phyloP scores from a whole-genome alignment of 2,113 vertebrate species.

The Cyanoramphus novaezelandiae region DNA sequence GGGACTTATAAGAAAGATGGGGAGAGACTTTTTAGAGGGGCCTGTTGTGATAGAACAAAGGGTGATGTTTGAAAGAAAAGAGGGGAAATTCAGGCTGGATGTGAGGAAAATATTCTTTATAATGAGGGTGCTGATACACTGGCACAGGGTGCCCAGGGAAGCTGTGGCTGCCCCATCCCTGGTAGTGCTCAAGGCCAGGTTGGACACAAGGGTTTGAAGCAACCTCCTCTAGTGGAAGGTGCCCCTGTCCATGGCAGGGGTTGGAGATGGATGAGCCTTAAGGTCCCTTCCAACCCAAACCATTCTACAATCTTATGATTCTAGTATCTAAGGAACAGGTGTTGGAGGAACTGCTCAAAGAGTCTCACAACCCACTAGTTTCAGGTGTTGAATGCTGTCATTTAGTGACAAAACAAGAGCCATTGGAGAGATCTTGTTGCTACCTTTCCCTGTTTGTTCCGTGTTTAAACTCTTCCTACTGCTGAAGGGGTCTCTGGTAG shows the following conservation, averaged over 20 bases:
- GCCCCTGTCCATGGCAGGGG: not conserved
- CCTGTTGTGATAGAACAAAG: not conserved
- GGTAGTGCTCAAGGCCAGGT: not conserved
- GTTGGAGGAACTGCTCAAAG: not conserved
- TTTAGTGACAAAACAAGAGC: not conserved
- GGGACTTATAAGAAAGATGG: not conserved
- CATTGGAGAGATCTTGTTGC: not conserved
- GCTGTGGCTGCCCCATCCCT: not conserved
- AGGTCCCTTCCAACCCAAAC: not conserved
- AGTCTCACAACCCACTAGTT: not conserved
- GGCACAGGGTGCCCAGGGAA: not conserved
- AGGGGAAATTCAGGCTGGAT: not conserved
- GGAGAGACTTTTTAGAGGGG: not conserved
- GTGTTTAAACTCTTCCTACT: accelerated
- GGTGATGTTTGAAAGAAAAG: not conserved
- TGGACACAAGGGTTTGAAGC: not conserved
- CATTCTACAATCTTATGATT: not conserved
- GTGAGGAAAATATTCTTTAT: not conserved
- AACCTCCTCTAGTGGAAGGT: not conserved
- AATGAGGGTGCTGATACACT: not conserved
- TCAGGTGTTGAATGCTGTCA: not conserved
- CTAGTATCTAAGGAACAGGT: not conserved
- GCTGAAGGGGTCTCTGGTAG: not conserved
- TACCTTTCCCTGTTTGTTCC: not conserved
- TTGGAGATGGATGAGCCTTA: not conserved